phyloP scores from a whole-genome alignment of 2,888 invertebrate species.

The Argyra leucocephala region DNA sequence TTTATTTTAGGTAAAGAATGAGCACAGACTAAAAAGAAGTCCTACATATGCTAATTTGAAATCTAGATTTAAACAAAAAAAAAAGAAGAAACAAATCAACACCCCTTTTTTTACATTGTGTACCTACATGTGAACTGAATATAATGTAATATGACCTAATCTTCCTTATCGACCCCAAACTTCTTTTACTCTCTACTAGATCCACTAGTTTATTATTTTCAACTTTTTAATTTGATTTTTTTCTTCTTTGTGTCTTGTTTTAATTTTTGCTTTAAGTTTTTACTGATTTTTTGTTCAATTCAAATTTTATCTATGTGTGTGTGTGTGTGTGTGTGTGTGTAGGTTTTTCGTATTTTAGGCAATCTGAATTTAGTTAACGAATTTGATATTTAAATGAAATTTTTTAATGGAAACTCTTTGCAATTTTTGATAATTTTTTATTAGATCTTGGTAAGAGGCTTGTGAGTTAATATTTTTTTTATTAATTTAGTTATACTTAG shows the following conservation, averaged over 20 bases:
- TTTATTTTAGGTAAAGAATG: neutral
- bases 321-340: no score
- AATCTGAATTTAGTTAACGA: no score
- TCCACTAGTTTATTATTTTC: neutral
- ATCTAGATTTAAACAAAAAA: conserved; percentile 2
- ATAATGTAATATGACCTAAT: neutral
- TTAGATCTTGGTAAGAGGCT: no score
- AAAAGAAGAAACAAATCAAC: no score
- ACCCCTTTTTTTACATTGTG: neutral
- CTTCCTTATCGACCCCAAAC: neutral
- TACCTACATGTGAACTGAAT: neutral
- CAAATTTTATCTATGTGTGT: no score
- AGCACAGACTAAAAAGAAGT: neutral
- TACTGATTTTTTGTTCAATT: neutral
- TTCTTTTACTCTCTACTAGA: neutral
- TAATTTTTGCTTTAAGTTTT: neutral
- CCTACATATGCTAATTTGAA: conserved; percentile 1
- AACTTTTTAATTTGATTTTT: conserved; percentile 6
- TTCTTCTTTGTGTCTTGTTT: neutral
- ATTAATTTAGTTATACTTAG: no score
- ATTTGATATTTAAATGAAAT: no score
- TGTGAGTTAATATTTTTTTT: no score
- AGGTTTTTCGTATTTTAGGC: no score
- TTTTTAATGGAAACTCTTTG: no score
- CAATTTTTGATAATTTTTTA: no score